Evolutionary conservation across 2,797 vertebrate species (phyloP).

Genomic region (Lithobates pipiens): DNA sequence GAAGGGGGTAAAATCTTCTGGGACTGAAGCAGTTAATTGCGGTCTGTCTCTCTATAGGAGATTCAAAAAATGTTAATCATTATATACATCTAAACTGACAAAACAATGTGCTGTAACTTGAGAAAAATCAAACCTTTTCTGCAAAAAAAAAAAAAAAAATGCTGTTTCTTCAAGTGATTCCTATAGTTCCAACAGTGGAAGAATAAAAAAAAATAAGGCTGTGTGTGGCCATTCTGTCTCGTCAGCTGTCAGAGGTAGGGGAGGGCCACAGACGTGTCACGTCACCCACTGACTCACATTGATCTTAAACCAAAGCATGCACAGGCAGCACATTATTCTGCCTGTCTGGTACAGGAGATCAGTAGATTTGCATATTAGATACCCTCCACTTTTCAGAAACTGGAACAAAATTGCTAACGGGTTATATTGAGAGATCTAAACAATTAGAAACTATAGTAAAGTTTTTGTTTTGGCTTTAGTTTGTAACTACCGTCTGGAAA

Average conservation of each 20-base stretch:
- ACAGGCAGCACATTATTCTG: background rate
- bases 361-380: background rate
- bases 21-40: too few species aligned
- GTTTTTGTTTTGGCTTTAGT: background rate
- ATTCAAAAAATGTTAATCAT: too few species aligned
- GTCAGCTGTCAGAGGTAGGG: background rate
- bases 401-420: background rate
- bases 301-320: background rate
- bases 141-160: too few species aligned
- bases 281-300: background rate
- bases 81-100: too few species aligned
- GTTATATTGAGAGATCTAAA: background rate
- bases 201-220: background rate
- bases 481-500: background rate
- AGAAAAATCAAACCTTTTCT: background rate
- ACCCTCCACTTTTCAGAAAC: background rate
- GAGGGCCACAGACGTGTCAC: background rate
- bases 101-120: too few species aligned
- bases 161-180: too few species aligned
- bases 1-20: too few species aligned
- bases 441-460: background rate
- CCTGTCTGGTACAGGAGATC: background rate
- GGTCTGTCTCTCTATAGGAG: too few species aligned
- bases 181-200: background rate
- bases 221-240: background rate